Evolutionary conservation across 1,140 invertebrate genomes (phyloP), one percentile per base, ranked within the genome.

Genomic region (Ceratosolen fusciceps): DNA sequence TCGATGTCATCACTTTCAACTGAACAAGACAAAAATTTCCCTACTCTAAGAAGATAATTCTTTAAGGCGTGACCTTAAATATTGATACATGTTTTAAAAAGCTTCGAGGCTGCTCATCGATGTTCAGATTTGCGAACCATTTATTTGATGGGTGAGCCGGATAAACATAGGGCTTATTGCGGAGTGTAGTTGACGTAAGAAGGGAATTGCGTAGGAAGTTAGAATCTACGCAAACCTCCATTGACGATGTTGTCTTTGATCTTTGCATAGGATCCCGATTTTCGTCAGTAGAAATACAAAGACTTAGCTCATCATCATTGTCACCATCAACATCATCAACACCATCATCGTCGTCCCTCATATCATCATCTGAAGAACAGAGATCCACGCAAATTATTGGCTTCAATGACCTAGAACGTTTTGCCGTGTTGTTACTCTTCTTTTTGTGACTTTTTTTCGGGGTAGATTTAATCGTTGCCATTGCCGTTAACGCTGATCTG

Each of bases 301-400:
- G 58, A 39, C 12, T 62, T 10, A 75, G 34, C 62, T 80, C 47
- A 67, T 67, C 56, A 24, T n/a, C n/a, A n/a, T n/a, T n/a, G n/a
- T n/a, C n/a, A n/a, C n/a, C n/a, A n/a, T n/a, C n/a, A n/a, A n/a
- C n/a, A n/a, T n/a, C n/a, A n/a, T n/a, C n/a, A n/a, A n/a, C n/a
- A n/a, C n/a, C n/a, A n/a, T n/a, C n/a, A n/a, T n/a, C n/a, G n/a
- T 68, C 21, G 47, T 72, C 24, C 10, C 49, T 8, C 10, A 84
- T 87, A 10, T 92, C 91, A n/a, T 92, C 91, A 47, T 92, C 91
- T 0, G 91, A 92, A 14, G 91, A 92, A 78, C 91, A 92, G 19
- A 92, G 88, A 82, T 92, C 89, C 77, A 92, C 91, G 76, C 90
- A 85, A 43, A 90, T 87, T 16, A 92, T 86, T 52, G 89, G 79